phyloP scores from a whole-genome alignment of 2,113 vertebrate species.

The Myrmecobius fasciatus region DNA sequence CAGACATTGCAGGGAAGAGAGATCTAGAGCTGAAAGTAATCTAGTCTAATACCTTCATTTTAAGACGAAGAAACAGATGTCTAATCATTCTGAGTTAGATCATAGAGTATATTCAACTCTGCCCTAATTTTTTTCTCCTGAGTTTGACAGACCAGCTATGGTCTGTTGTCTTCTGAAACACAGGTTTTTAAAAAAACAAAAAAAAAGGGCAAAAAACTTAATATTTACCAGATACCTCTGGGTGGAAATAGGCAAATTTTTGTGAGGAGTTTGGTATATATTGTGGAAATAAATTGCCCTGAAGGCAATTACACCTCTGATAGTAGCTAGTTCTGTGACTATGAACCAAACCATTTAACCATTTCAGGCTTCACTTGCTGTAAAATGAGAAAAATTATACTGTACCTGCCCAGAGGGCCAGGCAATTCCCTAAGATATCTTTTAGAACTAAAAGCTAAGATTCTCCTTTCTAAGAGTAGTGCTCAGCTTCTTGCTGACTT shows the following conservation, averaged over 20 bases:
- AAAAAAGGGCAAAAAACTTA: slow-evolving; percentile 14
- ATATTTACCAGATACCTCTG: not conserved
- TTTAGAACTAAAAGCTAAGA: slow-evolving; percentile 22
- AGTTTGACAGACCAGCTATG: slow-evolving; percentile 37
- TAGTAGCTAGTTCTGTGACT: not conserved
- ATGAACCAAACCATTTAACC: slow-evolving; percentile 37
- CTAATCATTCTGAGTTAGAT: slow-evolving; percentile 22
- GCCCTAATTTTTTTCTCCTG: slow-evolving; percentile 18
- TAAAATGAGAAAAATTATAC: slow-evolving; percentile 25
- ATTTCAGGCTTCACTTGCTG: slow-evolving; percentile 27
- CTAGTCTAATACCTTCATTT: not conserved
- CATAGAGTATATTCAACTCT: not conserved
- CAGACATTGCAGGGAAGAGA: not conserved
- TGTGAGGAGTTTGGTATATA: not conserved
- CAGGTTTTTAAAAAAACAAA: slow-evolving; percentile 54
- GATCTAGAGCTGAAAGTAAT: not conserved
- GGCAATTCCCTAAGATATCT: slow-evolving; percentile 18
- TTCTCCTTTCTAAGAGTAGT: slow-evolving; percentile 18
- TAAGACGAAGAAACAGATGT: not conserved
- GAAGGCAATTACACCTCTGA: not conserved
- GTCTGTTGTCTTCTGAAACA: slow-evolving; percentile 31
- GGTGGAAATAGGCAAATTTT: not conserved
- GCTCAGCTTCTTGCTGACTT: not conserved
- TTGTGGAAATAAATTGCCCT: not conserved
- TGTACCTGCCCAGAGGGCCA: slow-evolving; percentile 21